Evolutionary conservation across 2,888 invertebrate genomes (phyloP), one percentile per base, ranked within the genome.

Genomic region (Zootermopsis nevadensis): DNA sequence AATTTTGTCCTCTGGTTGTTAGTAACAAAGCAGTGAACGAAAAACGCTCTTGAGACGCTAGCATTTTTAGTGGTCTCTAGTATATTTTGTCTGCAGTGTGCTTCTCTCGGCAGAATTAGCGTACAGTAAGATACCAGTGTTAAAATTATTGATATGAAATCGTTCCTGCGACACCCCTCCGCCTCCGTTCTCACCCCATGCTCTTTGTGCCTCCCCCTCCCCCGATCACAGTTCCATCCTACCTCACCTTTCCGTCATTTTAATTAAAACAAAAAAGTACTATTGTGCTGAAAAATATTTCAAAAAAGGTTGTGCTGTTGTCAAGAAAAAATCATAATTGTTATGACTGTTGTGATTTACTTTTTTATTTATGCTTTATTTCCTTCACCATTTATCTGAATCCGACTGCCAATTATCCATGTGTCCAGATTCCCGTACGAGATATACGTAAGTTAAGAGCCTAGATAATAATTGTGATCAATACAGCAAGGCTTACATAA

Each of bases 341-440:
- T 90, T 90, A 89, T 89, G 89, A 89, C 89, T 89, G 89, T 90
- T 89, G 90, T 90, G 89, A 89, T 89, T 89, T 89, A 89, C 89
- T 89, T 89, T 88, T 88, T 89, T 89, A 82, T 82, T 67, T 77
- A 77, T 82, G 48, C 30, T 48, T 81, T 81, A 30, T 67, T 27
- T 30, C 79, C 77, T 31, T 53, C 6, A 30, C 55, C 79, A 12
- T 33, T 80, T 38, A 33, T 80, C 35, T 80, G n/a, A 35, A 66
- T 67, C 80, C 80, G 8, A 80, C 38, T 66, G 66, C 80, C 80
- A 60, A 31, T 33, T 69, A 33, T 69, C 69, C 69, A 69, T 33
- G 24, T 80, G n/a, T 74, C 81, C 72, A 72, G 30, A n/a, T 22
- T 67, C 81, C 81, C 69, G 38, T 53, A 88, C 87, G 87, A 89